These are phyloP conservation scores for Drosophila kohkoa DNA, from an alignment of 1,140 invertebrate species.

Conservation along the genomic window DNA sequence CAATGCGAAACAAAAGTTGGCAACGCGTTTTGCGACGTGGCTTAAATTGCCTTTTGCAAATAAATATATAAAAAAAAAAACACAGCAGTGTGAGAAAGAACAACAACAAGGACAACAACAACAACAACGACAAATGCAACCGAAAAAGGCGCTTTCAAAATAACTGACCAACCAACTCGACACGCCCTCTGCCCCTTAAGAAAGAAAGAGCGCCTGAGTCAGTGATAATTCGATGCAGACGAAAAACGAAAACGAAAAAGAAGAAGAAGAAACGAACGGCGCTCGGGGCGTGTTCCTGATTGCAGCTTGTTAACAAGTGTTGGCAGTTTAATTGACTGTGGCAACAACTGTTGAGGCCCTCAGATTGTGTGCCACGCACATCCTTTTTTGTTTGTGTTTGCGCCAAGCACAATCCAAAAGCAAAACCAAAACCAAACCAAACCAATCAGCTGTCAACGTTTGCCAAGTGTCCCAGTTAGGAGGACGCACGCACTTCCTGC, in stretches of 20 bases:
- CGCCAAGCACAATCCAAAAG: not conserved
- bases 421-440: slow-evolving; percentile 22
- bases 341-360: slow-evolving; percentile 2
- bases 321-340: slow-evolving; percentile 84
- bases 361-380: slow-evolving; percentile 36
- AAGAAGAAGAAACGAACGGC: slow-evolving; percentile 18
- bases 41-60: slow-evolving; percentile 79
- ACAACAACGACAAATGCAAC: slow-evolving; percentile 42
- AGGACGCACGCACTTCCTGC: slow-evolving; percentile 56
- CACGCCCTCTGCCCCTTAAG: slow-evolving; percentile 46
- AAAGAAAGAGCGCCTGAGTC: slow-evolving; percentile 37
- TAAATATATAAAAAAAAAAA: slow-evolving; percentile 61
- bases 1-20: slow-evolving; percentile 71
- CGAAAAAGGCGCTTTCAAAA: slow-evolving; percentile 64
- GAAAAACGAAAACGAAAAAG: not conserved
- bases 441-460: slow-evolving; percentile 70
- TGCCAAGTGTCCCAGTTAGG: slow-evolving; percentile 68
- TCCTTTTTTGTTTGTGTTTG: slow-evolving; percentile 31
- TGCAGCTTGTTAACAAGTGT: slow-evolving; percentile 85
- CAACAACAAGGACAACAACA: not conserved
- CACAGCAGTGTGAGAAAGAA: slow-evolving; percentile 43
- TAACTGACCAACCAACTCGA: slow-evolving; percentile 36
- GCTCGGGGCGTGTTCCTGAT: slow-evolving; percentile 82
- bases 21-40: slow-evolving; percentile 20
- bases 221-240: slow-evolving; percentile 70